Evolutionary conservation across 1,140 invertebrate genomes (phyloP).

Genomic region (Dendroctonus ponderosae): DNA sequence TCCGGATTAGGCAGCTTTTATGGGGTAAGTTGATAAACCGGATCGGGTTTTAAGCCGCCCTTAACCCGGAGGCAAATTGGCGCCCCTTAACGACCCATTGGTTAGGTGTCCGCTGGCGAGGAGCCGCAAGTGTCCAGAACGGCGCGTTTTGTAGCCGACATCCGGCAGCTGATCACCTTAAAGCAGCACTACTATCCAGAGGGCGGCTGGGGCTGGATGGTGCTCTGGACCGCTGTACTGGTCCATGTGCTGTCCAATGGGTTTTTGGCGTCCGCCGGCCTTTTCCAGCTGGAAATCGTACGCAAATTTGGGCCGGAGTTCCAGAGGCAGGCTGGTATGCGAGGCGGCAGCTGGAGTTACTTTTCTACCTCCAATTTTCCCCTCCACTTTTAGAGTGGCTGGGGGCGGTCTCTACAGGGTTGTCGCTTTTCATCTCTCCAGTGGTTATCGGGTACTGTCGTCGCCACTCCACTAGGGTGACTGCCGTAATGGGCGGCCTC

Average conservation of each 20-base stretch:
- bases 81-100: neutral
- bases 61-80: neutral
- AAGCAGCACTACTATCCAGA: slow-evolving; percentile 74
- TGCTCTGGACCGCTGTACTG: slow-evolving; percentile 59
- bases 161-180: slow-evolving; percentile 60
- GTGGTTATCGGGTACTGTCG: slow-evolving; percentile 82
- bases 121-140: slow-evolving; percentile 45
- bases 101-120: slow-evolving; percentile 44
- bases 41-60: neutral
- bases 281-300: slow-evolving; percentile 56
- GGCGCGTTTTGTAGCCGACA: slow-evolving; percentile 53
- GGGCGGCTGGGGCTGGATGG: slow-evolving; percentile 73
- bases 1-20: slow-evolving; percentile 52
- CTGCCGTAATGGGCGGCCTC: slow-evolving; percentile 82
- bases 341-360: neutral
- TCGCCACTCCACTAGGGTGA: slow-evolving; percentile 81
- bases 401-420: slow-evolving; percentile 77
- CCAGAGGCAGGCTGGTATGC: slow-evolving; percentile 26
- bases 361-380: neutral
- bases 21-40: slow-evolving; percentile 42
- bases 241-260: slow-evolving; percentile 65
- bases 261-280: slow-evolving; percentile 59
- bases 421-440: slow-evolving; percentile 77
- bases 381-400: slow-evolving; percentile 75
- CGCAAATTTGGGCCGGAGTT: slow-evolving; percentile 54